phyloP scores from a whole-genome alignment of 1,140 invertebrate genomes.

The Tetramorium parvispinum region DNA sequence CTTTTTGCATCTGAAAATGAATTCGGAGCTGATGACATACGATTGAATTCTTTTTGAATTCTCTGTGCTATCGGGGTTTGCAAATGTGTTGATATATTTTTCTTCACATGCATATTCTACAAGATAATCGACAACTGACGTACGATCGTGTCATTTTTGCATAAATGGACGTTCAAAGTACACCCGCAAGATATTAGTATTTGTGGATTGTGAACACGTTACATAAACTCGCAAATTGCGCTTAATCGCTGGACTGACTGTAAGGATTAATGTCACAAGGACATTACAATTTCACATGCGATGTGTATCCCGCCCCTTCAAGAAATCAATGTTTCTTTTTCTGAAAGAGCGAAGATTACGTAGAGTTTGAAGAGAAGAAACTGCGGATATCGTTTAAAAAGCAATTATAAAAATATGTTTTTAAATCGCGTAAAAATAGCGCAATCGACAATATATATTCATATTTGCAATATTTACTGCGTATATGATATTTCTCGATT shows the following conservation, averaged over 20 bases:
- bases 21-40: too few relatives aligned
- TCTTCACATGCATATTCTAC: too few relatives aligned
- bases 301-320: neutral
- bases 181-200: slow-evolving; percentile 37
- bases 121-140: neutral
- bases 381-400: neutral
- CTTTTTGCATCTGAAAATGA: too few relatives aligned
- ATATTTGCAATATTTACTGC: neutral
- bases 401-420: neutral
- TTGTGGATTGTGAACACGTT: slow-evolving; percentile 12
- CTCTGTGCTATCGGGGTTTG: too few relatives aligned
- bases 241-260: neutral
- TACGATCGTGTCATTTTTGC: neutral
- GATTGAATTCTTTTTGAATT: too few relatives aligned
- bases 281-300: neutral
- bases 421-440: neutral
- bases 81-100: neutral
- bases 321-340: neutral
- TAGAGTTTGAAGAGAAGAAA: neutral
- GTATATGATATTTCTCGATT: neutral
- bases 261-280: neutral
- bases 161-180: slow-evolving; percentile 49
- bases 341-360: neutral
- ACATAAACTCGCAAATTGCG: neutral
- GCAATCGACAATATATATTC: neutral